A percentile compares a stretch with the other conserved stretches of the same genome.
Evolutionary conservation across 1,140 invertebrate genomes (phyloP).

Genomic region (Schlechtendalia chinensis): DNA sequence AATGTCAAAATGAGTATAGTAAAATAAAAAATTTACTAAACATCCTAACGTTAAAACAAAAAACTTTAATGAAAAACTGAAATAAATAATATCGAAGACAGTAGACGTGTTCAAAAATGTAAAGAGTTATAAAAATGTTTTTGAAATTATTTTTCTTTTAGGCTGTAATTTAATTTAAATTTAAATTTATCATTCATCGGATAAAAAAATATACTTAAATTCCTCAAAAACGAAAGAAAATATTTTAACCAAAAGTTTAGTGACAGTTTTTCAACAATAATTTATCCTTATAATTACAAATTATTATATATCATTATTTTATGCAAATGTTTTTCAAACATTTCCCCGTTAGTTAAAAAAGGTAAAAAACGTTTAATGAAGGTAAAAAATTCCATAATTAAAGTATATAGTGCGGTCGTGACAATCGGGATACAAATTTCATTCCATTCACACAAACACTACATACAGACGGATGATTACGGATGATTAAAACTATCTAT

Average conservation of each 20-base stretch:
- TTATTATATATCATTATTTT: background rate
- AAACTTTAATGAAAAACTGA: too few species aligned
- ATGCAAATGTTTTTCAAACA: background rate
- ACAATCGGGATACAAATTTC: background rate
- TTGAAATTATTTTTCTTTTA: background rate
- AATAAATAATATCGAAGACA: background rate
- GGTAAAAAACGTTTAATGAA: background rate
- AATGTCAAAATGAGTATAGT: background rate
- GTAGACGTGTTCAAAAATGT: background rate
- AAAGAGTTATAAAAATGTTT: background rate
- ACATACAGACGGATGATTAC: too few species aligned
- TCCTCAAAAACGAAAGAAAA: background rate
- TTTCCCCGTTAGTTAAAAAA: background rate
- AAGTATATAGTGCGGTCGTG: background rate
- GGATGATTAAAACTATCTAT: background rate
- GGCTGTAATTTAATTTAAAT: background rate
- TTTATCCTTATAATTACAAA: background rate
- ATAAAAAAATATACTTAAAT: background rate
- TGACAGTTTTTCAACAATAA: background rate
- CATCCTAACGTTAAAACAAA: too few species aligned
- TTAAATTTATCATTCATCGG: background rate
- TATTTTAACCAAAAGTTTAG: background rate
- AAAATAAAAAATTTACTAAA: background rate
- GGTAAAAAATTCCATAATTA: background rate
- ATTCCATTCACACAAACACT: background rate